A percentile compares a stretch with the other conserved stretches of the same genome.
Conservation (phyloP, 2,888 invertebrate species). For the Eupithecia insigniata region DNA sequence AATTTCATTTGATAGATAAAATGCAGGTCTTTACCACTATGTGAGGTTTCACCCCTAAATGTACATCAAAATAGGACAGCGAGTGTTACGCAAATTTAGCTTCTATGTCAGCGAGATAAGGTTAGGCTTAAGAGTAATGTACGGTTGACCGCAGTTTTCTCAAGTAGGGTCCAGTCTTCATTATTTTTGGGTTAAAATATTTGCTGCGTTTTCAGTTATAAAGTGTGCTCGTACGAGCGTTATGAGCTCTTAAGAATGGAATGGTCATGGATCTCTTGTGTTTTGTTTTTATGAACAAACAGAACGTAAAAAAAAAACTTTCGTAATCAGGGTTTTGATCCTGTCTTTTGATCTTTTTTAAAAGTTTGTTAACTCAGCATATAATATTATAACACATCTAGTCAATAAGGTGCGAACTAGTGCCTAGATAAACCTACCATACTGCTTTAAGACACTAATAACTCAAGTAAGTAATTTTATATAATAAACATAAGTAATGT, state of each 20-base stretch:
- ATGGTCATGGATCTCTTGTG: background rate
- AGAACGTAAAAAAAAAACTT: background rate
- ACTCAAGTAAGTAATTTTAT: too few species aligned
- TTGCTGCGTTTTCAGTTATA: slow-evolving; percentile 69
- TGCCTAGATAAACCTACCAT: too few species aligned
- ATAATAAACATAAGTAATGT: too few species aligned
- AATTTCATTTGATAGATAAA: background rate
- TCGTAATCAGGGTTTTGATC: too few species aligned
- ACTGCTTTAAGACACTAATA: too few species aligned
- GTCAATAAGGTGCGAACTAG: too few species aligned
- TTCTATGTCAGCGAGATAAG: slow-evolving; percentile 33
- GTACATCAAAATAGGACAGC: slow-evolving; percentile 36
- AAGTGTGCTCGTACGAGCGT: slow-evolving; percentile 49
- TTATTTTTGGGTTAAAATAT: slow-evolving; percentile 69
- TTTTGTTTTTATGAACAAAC: background rate
- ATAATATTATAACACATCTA: too few species aligned
- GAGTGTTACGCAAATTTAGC: slow-evolving; percentile 21
- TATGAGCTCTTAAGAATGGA: slow-evolving; percentile 23
- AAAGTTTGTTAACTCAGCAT: too few species aligned
- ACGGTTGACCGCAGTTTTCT: slow-evolving; percentile 52
- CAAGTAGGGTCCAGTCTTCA: slow-evolving; percentile 71
- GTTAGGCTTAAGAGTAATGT: slow-evolving; percentile 37
- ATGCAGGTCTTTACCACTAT: background rate
- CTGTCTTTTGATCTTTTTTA: too few species aligned
- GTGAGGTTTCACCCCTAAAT: slow-evolving; percentile 21